A percentile compares a stretch with the other conserved stretches of the same genome.
Evolutionary conservation across 2,797 vertebrate species (phyloP).

Genomic region (Anguilla megastoma): DNA sequence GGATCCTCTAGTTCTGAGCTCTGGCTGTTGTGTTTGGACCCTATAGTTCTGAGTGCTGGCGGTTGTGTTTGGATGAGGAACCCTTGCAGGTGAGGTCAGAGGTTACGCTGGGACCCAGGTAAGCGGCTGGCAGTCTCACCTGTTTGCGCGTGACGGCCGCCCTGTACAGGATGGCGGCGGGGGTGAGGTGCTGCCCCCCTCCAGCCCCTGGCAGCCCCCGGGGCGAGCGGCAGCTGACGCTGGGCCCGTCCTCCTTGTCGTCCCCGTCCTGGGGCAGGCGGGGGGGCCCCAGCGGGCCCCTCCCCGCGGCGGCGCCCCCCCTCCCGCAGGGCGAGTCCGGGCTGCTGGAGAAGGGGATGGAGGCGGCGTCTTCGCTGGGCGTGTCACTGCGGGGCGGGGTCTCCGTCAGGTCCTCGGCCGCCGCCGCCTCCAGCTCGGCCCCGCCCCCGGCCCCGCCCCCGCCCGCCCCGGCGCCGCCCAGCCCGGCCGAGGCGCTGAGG

Average conservation of each 20-base stretch:
- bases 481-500: constrained; percentile 70
- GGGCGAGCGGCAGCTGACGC: constrained; percentile 71
- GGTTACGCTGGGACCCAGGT: background rate
- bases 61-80: background rate
- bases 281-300: constrained; percentile 62
- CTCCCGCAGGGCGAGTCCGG: constrained; percentile 83
- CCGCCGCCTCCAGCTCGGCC: constrained; percentile 50
- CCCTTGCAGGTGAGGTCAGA: background rate
- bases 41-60: too few species aligned
- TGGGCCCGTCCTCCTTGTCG: constrained; percentile 75
- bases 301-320: constrained; percentile 71
- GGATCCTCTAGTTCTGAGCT: too few species aligned
- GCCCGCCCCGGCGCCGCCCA: constrained; percentile 57
- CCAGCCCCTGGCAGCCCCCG: constrained; percentile 68
- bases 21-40: too few species aligned
- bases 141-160: constrained; percentile 92
- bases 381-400: constrained; percentile 82
- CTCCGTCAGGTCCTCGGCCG: constrained; percentile 65
- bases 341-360: constrained; percentile 85
- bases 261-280: constrained; percentile 66
- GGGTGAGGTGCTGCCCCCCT: constrained; percentile 82
- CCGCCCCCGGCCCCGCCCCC: constrained; percentile 51
- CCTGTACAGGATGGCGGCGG: constrained; percentile 88
- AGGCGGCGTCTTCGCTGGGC: constrained; percentile 83
- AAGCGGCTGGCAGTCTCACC: constrained; percentile 63